These are phyloP conservation scores for Amphimedon queenslandica DNA, from an alignment of 37 sponge, comb jelly and placozoan species.

Conservation along the genomic window DNA sequence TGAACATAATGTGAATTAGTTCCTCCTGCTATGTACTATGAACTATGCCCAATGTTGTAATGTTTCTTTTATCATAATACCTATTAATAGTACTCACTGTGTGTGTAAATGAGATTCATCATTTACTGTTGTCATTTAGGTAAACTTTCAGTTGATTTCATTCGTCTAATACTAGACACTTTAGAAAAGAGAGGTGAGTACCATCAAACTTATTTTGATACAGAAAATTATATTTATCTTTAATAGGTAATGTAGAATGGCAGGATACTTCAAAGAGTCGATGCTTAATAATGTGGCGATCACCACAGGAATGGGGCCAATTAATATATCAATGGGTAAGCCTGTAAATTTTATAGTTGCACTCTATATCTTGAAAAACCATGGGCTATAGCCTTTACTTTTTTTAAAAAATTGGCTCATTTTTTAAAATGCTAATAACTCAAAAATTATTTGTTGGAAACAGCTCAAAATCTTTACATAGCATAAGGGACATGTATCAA, in stretches of 20 bases:
- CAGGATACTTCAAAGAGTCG: constrained; percentile 74
- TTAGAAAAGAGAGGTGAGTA: constrained; percentile 67
- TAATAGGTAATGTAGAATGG: constrained; percentile 91
- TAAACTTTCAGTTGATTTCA: constrained; percentile 59
- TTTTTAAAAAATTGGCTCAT: too few relatives aligned
- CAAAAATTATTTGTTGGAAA: too few relatives aligned
- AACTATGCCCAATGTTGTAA: too few relatives aligned
- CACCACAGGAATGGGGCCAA: constrained; percentile 92
- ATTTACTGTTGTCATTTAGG: constrained; percentile 37
- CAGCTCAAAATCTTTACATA: too few relatives aligned
- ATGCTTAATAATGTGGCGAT: constrained; percentile 95
- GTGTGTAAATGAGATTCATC: too few relatives aligned
- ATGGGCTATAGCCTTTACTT: too few relatives aligned
- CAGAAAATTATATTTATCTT: not conserved
- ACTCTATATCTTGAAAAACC: too few relatives aligned
- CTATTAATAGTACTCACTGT: too few relatives aligned
- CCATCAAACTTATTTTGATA: not conserved
- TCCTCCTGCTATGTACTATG: too few relatives aligned
- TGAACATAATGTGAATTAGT: too few relatives aligned
- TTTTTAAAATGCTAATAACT: too few relatives aligned
- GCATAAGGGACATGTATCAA: not conserved
- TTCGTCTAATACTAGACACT: constrained; percentile 45
- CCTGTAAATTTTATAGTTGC: not conserved
- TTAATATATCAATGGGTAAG: constrained; percentile 93
- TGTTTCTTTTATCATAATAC: too few relatives aligned